A percentile compares a stretch with the other conserved stretches of the same genome.
These are phyloP conservation scores for Caenorhabditis sp. DNA, from an alignment of 2,888 invertebrate species.

Conservation along the genomic window DNA sequence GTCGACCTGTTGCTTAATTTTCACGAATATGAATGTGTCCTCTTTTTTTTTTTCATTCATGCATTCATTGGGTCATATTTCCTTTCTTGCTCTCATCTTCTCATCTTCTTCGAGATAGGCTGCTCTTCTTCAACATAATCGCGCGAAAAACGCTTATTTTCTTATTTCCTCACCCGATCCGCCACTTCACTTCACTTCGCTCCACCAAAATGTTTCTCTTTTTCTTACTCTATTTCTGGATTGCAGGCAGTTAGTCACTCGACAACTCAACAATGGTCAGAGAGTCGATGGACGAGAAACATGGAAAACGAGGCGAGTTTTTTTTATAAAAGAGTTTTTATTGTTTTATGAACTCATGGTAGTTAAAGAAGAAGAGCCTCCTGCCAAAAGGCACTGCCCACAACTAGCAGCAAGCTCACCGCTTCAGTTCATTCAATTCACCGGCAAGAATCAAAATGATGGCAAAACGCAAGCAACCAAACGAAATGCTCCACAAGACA, in stretches of 20 bases:
- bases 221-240: neutral
- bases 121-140: neutral
- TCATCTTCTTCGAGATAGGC: neutral
- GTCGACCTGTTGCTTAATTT: too few relatives aligned
- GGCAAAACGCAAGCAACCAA: slow-evolving; percentile 13
- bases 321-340: too few relatives aligned
- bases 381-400: slow-evolving; percentile 15
- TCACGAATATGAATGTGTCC: too few relatives aligned
- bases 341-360: too few relatives aligned
- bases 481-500: slow-evolving; percentile 31
- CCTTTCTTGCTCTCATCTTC: neutral
- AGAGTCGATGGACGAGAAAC: neutral
- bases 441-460: slow-evolving; percentile 8
- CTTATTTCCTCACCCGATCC: neutral
- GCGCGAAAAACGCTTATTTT: neutral
- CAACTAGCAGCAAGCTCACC: slow-evolving; percentile 2
- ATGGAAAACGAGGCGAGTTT: slow-evolving; percentile 22
- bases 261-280: neutral
- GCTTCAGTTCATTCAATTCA: slow-evolving; percentile 1
- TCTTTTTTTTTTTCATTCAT: neutral
- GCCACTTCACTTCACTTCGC: neutral
- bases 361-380: slow-evolving; percentile 11
- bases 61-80: neutral
- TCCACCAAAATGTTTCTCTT: neutral
- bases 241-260: neutral